A percentile compares a stretch with the other conserved stretches of the same genome.
Conservation (phyloP, 2,797 vertebrate genomes). For the Sebastes cheni region DNA sequence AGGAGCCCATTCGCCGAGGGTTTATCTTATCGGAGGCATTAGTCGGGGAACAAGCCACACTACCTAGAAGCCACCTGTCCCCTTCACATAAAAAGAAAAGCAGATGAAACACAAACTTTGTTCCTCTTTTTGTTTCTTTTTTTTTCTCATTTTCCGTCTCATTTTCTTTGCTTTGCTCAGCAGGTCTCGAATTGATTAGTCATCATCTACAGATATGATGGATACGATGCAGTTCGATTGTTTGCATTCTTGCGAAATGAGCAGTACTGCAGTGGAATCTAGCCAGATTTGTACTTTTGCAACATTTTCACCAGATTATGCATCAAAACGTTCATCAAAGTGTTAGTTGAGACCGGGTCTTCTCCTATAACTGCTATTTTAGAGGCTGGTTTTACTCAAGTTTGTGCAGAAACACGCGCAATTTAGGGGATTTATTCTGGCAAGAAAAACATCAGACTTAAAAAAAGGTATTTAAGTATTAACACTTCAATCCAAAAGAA, state of each 20-base stretch:
- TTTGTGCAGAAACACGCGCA: neutral
- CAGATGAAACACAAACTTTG: neutral
- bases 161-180: neutral
- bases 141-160: neutral
- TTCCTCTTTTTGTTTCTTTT: neutral
- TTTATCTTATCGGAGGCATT: conserved; percentile 68
- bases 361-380: neutral
- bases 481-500: neutral
- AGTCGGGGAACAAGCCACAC: conserved; percentile 28
- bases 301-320: neutral
- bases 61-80: conserved; percentile 31
- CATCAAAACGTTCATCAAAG: neutral
- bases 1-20: conserved; percentile 38
- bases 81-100: conserved; percentile 1
- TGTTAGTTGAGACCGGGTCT: neutral
- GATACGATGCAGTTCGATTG: neutral
- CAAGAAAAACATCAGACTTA: neutral
- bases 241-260: neutral
- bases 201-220: neutral
- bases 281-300: neutral
- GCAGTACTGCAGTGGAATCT: neutral
- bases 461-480: neutral
- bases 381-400: neutral
- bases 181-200: neutral
- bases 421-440: neutral